Base-by-base conservation (phyloP, 2,797 vertebrate genomes). In the Dicrostonyx torquatus region DNA sequence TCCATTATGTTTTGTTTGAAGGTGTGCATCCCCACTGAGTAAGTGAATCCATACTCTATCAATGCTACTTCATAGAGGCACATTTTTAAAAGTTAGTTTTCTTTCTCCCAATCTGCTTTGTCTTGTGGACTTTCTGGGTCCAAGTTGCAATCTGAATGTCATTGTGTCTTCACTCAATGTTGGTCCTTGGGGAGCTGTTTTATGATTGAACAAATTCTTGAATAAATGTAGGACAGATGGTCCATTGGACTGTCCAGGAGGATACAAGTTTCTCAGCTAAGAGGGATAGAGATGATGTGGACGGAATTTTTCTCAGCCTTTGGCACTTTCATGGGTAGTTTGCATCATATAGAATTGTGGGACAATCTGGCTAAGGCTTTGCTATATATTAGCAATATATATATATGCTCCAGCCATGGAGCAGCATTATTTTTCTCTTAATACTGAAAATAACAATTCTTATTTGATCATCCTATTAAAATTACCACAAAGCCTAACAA, bases 381-480 rank as follows among this genome's bases (percentile, higher is more conserved):
- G 22, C 17, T 86, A 24, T 79, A 37, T 53, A 55, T 76, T 91
- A 72, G 37, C 91, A 48, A n/a, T n/a, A n/a, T n/a, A n/a, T n/a
- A n/a, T n/a, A n/a, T n/a, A n/a, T n/a, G n/a, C n/a, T n/a, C n/a
- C 6, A 90, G 73, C 26, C 24, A 11, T 34, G 26, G 17, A 79
- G 1, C 12, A 72, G 50, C 22, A 90, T 96, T 94, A 87, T 92
- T 93, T 96, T 97, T 83, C 80, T 94, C 48, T 89, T 84, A 87
- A 64, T 96, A 50, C 37, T 50, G 24, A 31, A 87, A 96, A 94
- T 93, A 96, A 93, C 43, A 76, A 96, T 93, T 94, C 82, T 92
- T 88, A 72, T 94, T 97, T 94, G 87, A 95, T 90, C 77, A 94
- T 79, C 77, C 68, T 94, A 94, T 97, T 94, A 96, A 96, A 96